Evolutionary conservation across 2,113 vertebrate species (phyloP).

Genomic region (Puntigrus tetrazona): DNA sequence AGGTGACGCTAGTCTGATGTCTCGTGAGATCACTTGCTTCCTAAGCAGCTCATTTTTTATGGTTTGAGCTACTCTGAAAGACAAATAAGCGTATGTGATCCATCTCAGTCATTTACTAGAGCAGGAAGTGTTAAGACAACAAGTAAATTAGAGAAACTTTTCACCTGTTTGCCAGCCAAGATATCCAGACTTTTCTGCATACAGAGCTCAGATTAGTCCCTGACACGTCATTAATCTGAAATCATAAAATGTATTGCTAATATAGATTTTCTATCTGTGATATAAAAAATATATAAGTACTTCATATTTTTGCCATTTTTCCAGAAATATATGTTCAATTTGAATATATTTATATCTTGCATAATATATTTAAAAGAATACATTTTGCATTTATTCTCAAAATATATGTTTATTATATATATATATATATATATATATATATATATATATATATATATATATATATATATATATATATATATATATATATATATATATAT

Average conservation of each 20-base stretch:
- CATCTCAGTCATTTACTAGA: neutral
- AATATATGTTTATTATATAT: too few relatives aligned
- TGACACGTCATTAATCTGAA: constrained; percentile 67
- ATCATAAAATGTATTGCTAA: neutral
- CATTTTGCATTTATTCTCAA: neutral
- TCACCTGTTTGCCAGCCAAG: constrained; percentile 7
- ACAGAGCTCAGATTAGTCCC: constrained; percentile 61
- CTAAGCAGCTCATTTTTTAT: constrained; percentile 37
- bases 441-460: too few relatives aligned
- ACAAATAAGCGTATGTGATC: neutral
- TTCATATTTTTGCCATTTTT: neutral
- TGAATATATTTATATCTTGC: neutral
- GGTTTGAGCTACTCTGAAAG: fast-evolving
- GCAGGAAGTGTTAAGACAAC: neutral
- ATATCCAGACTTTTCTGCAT: constrained; percentile 55
- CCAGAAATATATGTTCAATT: neutral
- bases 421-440: neutral
- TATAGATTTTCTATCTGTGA: neutral
- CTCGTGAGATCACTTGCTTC: constrained; percentile 57
- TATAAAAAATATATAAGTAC: too few relatives aligned
- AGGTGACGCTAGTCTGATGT: constrained; percentile 69
- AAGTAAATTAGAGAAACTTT: neutral
- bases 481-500: too few relatives aligned
- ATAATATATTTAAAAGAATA: too few relatives aligned
- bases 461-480: too few relatives aligned